phyloP scores from a whole-genome alignment of 2,113 vertebrate species.

The Lepidothrix coronata region DNA sequence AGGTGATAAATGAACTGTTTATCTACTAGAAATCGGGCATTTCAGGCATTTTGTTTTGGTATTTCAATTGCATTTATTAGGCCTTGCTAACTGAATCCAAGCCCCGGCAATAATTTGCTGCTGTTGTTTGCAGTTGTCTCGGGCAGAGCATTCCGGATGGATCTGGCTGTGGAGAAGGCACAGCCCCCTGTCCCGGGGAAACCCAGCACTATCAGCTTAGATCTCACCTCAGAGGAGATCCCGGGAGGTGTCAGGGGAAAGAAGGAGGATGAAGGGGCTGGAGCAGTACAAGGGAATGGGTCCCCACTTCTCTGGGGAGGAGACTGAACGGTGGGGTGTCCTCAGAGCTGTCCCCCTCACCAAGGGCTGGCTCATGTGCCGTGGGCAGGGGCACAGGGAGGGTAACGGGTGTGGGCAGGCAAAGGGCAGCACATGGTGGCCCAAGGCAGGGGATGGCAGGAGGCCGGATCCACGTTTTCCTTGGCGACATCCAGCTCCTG shows the following conservation, averaged over 20 bases:
- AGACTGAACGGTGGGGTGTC: no score
- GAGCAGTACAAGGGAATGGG: background rate
- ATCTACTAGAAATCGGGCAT: background rate
- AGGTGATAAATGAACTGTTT: background rate
- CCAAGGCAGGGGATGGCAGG: background rate
- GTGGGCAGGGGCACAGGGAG: no score
- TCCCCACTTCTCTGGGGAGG: background rate
- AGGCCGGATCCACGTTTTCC: background rate
- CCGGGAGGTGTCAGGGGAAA: background rate
- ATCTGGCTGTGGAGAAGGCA: background rate
- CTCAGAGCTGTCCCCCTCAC: background rate
- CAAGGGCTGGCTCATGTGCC: accelerated
- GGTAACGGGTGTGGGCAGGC: accelerated
- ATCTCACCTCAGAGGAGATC: background rate
- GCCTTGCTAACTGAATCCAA: background rate
- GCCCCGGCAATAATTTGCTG: accelerated
- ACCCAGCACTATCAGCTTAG: background rate
- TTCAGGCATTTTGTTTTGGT: background rate
- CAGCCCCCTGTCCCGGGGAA: background rate
- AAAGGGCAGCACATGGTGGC: background rate
- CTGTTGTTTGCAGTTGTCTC: background rate
- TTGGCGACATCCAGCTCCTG: background rate
- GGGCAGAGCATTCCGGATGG: accelerated
- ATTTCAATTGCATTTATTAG: background rate
- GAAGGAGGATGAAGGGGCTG: background rate